Conservation (phyloP, 2,113 vertebrate genomes). For the Hippocampus mohnikei region DNA sequence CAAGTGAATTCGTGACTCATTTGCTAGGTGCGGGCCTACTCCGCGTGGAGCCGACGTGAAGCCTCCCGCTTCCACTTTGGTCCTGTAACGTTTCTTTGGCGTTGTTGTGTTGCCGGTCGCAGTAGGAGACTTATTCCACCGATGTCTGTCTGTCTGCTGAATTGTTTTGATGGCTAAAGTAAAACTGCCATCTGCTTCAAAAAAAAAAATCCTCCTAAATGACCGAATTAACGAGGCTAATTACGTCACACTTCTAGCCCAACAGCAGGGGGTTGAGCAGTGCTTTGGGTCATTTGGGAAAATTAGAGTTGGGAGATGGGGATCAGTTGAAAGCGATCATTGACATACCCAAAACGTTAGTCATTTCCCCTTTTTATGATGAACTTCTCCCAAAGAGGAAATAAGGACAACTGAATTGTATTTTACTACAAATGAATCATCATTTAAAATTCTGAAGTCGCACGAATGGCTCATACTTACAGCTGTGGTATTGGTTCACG, state of each 20-base stretch:
- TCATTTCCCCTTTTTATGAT: not conserved
- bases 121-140: not conserved
- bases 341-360: not conserved
- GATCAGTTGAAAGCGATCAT: not conserved
- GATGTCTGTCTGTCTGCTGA: not conserved
- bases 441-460: not conserved
- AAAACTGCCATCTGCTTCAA: not conserved
- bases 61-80: not conserved
- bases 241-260: not conserved
- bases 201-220: not conserved
- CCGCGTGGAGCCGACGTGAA: not conserved
- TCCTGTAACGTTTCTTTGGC: not conserved
- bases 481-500: not conserved
- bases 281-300: not conserved
- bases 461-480: not conserved
- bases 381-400: not conserved
- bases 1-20: not conserved
- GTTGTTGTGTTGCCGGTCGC: not conserved
- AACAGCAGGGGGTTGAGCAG: not conserved
- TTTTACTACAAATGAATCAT: too few relatives aligned
- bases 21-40: not conserved
- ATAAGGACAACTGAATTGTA: not conserved
- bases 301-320: not conserved
- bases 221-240: not conserved
- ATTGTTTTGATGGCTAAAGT: not conserved